Evolutionary conservation across 2,888 invertebrate genomes (phyloP), one percentile per base, ranked within the genome.

Genomic region (Carpatolechia fugitivella): DNA sequence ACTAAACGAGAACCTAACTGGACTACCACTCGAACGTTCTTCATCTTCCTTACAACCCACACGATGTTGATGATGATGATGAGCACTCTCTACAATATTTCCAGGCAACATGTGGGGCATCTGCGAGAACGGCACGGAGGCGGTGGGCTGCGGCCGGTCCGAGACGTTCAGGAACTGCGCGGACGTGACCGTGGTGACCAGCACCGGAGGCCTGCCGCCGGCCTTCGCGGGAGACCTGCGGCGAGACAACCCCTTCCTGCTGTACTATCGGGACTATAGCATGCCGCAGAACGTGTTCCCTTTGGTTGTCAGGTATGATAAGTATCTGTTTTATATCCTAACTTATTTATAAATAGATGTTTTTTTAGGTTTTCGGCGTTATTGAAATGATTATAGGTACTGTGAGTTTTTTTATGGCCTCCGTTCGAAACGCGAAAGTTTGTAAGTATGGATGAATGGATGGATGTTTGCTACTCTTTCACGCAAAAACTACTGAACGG

Each of bases 111-210:
- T 96, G 93, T 98, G 97, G 97, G 98, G 97, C 5, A 93, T 92
- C 16, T 97, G 97, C 72, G 82, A 92, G 0, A 96, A 97, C 76
- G 97, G 97, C 41, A 96, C 96, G 0, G 95, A 96, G 72, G 95
- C 95, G 0, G 94, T 96, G 0, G 97, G 97, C 1, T 97, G 97
- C 73, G 97, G 97, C n/a, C 92, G 93, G 61, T 95, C 97, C 7
- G 97, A 98, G 85, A 97, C 96, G 0, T 98, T 98, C 84, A 91
- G 96, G 58, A 97, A 97, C 78, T 98, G 98, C 74, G 97, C 97
- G 0, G 97, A 98, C 77, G 93, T 98, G 56, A 93, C 93, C 54
- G 95, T 98, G 62, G 89, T 95, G 6, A 95, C 96, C 30, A 96
- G 94, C 77, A 95, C 95, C 1, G 95, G 94, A 3, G 95, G 94